Evolutionary conservation across 2,113 vertebrate species (phyloP), one percentile per base, ranked within the genome.

Genomic region (Larimichthys crocea): DNA sequence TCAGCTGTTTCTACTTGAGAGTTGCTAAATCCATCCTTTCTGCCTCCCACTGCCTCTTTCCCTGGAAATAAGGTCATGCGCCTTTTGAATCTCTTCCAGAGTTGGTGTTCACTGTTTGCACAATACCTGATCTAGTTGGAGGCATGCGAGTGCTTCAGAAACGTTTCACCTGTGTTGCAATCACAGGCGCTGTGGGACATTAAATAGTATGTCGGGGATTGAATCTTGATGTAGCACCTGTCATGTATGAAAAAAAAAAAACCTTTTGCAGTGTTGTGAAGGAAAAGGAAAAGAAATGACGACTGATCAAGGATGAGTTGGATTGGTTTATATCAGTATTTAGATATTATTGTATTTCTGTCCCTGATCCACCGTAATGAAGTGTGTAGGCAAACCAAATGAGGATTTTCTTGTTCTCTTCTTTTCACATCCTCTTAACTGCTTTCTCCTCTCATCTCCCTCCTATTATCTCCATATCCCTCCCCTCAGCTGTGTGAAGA

Each of bases 1-100:
- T 90, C 88, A 86, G 80, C 82, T 87, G 84, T 87, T 92, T 90
- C 85, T 77, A 86, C 85, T 87, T 84, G 76, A 89, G 83, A 87
- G 80, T 67, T 67, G 71, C 79, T 85, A 86, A 91, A 92, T 88
- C 74, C 66, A 84, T 82, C 82, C 74, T 88, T n/a, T 75, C 75
- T 82, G 74, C 83, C 79, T 80, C 86, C 80, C 81, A 77, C 86
- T 60, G 53, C 60, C 65, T 68, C 68, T 80, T 80, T 74, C 69
- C 42, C 69, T 65, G 81, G 31, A 84, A 89, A 89, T 82, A 88
- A 89, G 79, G 84, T 90, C 86, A 90, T 61, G 68, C 79, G 69
- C 76, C 80, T 72, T 86, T 70, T 87, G 63, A 85, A 71, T 71
- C 46, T 64, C 63, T 71, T 49, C 61, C 76, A 74, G 42, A 81